phyloP scores from a whole-genome alignment of 2,113 vertebrate species.

The Neolamprologus sp. region DNA sequence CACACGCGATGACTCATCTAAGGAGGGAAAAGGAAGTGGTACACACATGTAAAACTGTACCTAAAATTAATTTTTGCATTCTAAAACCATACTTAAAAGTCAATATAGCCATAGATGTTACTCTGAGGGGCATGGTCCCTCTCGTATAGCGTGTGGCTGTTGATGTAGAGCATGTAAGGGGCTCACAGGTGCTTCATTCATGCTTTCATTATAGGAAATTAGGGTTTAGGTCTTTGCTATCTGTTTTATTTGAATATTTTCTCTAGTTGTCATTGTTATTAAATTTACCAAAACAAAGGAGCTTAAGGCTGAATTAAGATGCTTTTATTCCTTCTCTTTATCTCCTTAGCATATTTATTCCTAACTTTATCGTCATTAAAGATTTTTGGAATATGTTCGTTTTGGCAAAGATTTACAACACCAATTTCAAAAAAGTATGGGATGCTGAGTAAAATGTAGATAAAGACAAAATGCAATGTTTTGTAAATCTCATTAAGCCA shows the following conservation, averaged over 20 bases:
- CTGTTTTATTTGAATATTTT: not conserved
- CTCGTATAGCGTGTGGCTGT: not conserved
- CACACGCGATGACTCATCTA: slow-evolving; percentile 33
- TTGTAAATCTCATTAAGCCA: not conserved
- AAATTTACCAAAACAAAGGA: not conserved
- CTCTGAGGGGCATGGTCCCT: not conserved
- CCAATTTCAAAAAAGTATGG: not conserved
- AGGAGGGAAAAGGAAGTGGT: slow-evolving; percentile 63
- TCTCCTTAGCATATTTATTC: not conserved
- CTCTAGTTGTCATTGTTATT: not conserved
- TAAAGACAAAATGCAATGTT: not conserved
- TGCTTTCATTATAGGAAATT: not conserved
- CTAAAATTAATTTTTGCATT: slow-evolving; percentile 39
- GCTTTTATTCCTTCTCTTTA: not conserved
- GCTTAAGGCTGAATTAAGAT: not conserved
- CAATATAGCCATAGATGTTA: slow-evolving; percentile 14
- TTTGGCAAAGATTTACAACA: not conserved
- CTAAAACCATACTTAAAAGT: slow-evolving; percentile 30
- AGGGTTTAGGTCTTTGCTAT: not conserved
- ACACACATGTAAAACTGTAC: slow-evolving; percentile 33
- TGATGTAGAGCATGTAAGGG: not conserved
- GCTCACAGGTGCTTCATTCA: not conserved
- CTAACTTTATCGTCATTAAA: not conserved
- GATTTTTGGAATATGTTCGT: not conserved
- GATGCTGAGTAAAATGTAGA: not conserved